Conservation (phyloP, 2,113 vertebrate genomes). For the Trochalopteron elliotii region DNA sequence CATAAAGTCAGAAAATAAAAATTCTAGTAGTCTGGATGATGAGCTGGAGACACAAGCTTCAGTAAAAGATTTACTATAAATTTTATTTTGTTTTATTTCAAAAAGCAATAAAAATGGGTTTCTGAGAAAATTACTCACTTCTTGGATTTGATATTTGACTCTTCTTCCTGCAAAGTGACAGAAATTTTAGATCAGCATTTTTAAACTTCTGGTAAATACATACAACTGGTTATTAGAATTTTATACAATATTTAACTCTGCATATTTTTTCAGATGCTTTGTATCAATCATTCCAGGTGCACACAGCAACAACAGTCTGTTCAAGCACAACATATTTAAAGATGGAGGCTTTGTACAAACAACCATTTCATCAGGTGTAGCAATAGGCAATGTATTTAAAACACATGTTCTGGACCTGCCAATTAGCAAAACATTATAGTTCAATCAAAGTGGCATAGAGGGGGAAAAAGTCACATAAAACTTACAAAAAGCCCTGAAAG, state of each 20-base stretch:
- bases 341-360: not conserved
- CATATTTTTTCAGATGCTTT: not conserved
- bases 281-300: not conserved
- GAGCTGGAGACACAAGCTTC: not conserved
- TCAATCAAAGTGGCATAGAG: not conserved
- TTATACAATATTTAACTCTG: not conserved
- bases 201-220: not conserved
- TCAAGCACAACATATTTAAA: not conserved
- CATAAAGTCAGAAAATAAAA: not conserved
- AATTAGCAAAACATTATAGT: not conserved
- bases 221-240: not conserved
- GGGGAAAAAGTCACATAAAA: not conserved
- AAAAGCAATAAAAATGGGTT: not conserved
- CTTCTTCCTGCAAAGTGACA: not conserved
- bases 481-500: not conserved
- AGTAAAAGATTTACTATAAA: not conserved
- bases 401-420: not conserved
- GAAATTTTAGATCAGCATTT: not conserved
- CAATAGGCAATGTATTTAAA: rapidly evolving
- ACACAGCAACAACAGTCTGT: not conserved
- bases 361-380: not conserved
- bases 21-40: not conserved
- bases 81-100: not conserved
- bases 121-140: not conserved
- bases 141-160: not conserved